Evolutionary conservation across 2,888 invertebrate genomes (phyloP).

Genomic region (Apocheima hispidaria): DNA sequence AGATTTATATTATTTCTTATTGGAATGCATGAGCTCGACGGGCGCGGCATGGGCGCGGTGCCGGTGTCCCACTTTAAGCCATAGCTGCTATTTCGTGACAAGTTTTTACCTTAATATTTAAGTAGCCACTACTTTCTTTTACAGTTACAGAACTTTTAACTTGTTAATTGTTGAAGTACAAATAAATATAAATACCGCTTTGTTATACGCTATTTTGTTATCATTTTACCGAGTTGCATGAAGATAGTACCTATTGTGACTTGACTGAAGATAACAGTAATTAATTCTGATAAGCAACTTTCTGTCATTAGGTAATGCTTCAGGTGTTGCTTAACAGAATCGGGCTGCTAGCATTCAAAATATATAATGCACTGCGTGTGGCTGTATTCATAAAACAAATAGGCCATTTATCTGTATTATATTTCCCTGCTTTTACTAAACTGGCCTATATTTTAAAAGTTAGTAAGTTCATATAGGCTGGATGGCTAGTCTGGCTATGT

Average conservation of each 20-base stretch:
- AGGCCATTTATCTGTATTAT: too few species aligned
- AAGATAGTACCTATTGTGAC: neutral
- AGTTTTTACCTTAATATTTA: conserved; percentile 21
- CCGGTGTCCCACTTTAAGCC: conserved; percentile 72
- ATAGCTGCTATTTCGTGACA: conserved; percentile 39
- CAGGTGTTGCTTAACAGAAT: neutral
- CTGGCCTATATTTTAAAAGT: too few species aligned
- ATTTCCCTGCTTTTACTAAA: too few species aligned
- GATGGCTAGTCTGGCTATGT: too few species aligned
- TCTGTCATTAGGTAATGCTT: neutral
- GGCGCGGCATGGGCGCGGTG: conserved; percentile 72
- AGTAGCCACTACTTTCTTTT: neutral
- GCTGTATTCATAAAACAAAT: too few species aligned
- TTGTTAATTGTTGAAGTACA: neutral
- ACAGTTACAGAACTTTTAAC: too few species aligned
- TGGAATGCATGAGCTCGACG: conserved; percentile 54
- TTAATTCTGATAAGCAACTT: conserved; percentile 1
- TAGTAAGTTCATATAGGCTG: too few species aligned
- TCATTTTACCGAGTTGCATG: neutral
- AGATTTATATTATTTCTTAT: conserved; percentile 49
- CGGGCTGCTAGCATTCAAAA: neutral
- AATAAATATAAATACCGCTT: neutral
- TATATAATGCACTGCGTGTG: neutral
- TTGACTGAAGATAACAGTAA: neutral
- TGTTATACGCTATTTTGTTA: neutral